Conservation (phyloP, 92 coral and sea anemone genomes). For the Bergia puertoricense region DNA sequence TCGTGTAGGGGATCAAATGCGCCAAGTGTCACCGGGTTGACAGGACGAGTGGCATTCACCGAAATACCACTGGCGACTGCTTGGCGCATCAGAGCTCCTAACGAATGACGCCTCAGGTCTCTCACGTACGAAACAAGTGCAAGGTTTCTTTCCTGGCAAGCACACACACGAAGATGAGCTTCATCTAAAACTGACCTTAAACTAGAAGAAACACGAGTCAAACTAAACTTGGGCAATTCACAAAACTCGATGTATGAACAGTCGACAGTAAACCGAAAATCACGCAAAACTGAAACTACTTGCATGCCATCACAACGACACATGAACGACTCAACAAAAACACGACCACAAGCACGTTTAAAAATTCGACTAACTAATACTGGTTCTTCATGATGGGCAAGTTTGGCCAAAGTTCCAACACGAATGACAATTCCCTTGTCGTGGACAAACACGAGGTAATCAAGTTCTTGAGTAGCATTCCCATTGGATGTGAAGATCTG, state of each 20-base stretch:
- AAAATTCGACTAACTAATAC: conserved; percentile 24
- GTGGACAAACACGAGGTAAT: background rate
- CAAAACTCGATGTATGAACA: background rate
- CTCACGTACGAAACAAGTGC: conserved; percentile 9
- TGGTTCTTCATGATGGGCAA: background rate
- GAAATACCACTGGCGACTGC: conserved; percentile 24
- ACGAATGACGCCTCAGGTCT: conserved; percentile 27
- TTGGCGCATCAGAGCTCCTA: conserved; percentile 36
- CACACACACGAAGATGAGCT: conserved; percentile 14
- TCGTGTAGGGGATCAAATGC: conserved; percentile 27
- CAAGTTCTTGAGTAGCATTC: background rate
- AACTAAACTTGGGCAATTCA: conserved; percentile 5
- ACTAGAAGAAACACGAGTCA: background rate
- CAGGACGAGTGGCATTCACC: conserved; percentile 16
- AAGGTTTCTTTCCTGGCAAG: conserved; percentile 48
- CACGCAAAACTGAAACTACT: conserved; percentile 25
- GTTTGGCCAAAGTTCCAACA: background rate
- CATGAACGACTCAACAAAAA: conserved; percentile 2
- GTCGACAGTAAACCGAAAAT: conserved; percentile 11
- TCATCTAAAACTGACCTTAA: background rate
- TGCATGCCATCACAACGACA: background rate
- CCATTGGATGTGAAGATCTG: background rate
- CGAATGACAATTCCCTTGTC: conserved; percentile 16
- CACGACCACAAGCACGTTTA: conserved; percentile 4
- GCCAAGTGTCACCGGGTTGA: conserved; percentile 9